Evolutionary conservation across 2,797 vertebrate genomes (phyloP).

Genomic region (Mastacembelus armatus): DNA sequence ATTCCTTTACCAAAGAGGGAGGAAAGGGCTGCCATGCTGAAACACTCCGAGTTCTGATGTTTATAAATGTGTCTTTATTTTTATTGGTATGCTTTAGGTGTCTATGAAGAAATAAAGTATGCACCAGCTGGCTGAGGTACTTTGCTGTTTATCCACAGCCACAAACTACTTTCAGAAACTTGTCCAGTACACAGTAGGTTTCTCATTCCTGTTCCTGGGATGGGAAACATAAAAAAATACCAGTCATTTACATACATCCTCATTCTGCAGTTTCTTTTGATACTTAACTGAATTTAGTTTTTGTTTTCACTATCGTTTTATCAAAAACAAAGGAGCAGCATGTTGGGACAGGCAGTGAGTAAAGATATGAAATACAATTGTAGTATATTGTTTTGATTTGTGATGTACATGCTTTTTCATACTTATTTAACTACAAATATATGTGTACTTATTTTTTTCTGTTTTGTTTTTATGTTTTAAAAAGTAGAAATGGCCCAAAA

Average conservation of each 20-base stretch:
- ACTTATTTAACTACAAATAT: too few species aligned
- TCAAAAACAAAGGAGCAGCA: neutral
- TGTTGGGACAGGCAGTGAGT: neutral
- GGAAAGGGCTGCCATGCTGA: slow-evolving; percentile 77
- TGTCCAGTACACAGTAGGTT: neutral
- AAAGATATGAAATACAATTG: neutral
- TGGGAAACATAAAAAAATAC: neutral
- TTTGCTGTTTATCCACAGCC: neutral
- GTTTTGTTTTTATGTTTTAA: neutral
- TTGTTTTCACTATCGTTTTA: slow-evolving; percentile 42
- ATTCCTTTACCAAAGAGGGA: slow-evolving; percentile 88
- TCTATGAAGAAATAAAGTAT: neutral
- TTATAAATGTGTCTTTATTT: neutral
- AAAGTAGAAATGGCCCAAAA: too few species aligned
- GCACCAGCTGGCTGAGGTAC: neutral
- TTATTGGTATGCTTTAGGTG: neutral
- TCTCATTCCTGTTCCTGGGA: neutral
- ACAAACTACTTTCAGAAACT: neutral
- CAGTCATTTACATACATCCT: neutral
- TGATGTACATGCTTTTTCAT: too few species aligned
- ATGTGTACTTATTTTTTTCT: too few species aligned
- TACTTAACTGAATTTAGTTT: neutral
- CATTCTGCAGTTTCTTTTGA: slow-evolving; percentile 19
- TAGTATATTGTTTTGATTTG: neutral
- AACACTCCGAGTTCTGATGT: slow-evolving; percentile 72